Evolutionary conservation across 2,797 vertebrate genomes (phyloP).

Genomic region (Pogonophryne albipinna): DNA sequence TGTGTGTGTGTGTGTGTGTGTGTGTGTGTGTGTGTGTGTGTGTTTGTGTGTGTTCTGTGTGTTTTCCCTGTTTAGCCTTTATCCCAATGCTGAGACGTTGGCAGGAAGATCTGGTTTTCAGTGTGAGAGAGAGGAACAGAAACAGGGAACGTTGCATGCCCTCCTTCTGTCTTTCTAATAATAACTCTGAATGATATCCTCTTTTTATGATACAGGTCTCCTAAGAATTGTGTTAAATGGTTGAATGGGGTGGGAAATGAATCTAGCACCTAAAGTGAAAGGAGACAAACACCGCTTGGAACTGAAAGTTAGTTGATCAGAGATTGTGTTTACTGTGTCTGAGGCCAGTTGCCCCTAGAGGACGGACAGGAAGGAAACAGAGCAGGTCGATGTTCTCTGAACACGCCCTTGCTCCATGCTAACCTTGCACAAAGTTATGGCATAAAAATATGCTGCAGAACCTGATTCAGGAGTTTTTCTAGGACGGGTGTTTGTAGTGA

Average conservation of each 20-base stretch:
- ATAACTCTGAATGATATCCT: conserved; percentile 37
- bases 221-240: conserved; percentile 3
- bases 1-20: too few species aligned
- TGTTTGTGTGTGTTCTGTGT: not conserved
- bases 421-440: conserved; percentile 16
- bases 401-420: conserved; percentile 17
- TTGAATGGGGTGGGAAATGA: conserved; percentile 7
- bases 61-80: not conserved
- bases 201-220: conserved; percentile 32
- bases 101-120: conserved; percentile 1
- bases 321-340: conserved; percentile 6
- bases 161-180: conserved; percentile 44
- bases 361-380: conserved; percentile 28
- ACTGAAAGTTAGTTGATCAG: conserved; percentile 12
- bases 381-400: conserved; percentile 25
- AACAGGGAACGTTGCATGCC: conserved; percentile 10
- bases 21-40: too few species aligned
- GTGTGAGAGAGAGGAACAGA: not conserved
- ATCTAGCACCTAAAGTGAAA: not conserved
- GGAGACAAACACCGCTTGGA: conserved; percentile 15
- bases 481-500: not conserved
- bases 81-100: not conserved
- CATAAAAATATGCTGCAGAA: not conserved
- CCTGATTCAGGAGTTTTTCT: not conserved
- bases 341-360: conserved; percentile 17